Evolutionary conservation across 1,140 invertebrate genomes (phyloP), one percentile per base, ranked within the genome.

Genomic region (Meloidogyne chitwoodi): DNA sequence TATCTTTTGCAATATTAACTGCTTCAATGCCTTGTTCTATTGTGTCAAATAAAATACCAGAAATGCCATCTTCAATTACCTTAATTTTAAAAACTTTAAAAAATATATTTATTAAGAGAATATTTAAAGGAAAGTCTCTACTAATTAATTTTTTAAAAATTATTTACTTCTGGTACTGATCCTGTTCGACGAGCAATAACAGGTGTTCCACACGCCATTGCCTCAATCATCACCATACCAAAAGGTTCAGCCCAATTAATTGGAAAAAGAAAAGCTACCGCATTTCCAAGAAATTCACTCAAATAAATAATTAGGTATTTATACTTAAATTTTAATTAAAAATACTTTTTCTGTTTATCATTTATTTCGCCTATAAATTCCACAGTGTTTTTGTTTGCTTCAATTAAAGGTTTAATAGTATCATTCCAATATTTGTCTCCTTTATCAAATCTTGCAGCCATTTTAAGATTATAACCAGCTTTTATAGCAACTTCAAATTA

Each of bases 241-340:
- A 77, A 77, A 8, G 76, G 76, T 31, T 77, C 76, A n/a, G 77
- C 41, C 76, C 75, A 77, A 34, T 69, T n/a, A 31, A 67, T 79
- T 10, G 76, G 77, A 27, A 77, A 77, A 12, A 79, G 8, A 8
- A 77, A 44, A 27, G 76, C 76, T 14, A 68, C 11, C 11, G 76
- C 76, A 24, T 79, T 79, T 0, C 76, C 76, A 2, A 77, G 44
- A 27, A 77, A 62, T 66, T 38, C 72, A 16, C 69, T 68, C 29
- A 68, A 31, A 24, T 26, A 11, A 4, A 19, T 27, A 4, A 29
- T n/a, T 24, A 34, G 62, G 31, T 68, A 31, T 31, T 3, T 2
- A 31, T 31, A 31, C 2, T 6, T 6, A 31, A 3, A 64, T 75
- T 63, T 76, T n/a, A 0, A 22, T 31, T 29, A n/a, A 8, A 10